A percentile compares a stretch with the other conserved stretches of the same genome.
Conservation (phyloP, 2,113 vertebrate genomes). For the Craseonycteris thonglongyai region DNA sequence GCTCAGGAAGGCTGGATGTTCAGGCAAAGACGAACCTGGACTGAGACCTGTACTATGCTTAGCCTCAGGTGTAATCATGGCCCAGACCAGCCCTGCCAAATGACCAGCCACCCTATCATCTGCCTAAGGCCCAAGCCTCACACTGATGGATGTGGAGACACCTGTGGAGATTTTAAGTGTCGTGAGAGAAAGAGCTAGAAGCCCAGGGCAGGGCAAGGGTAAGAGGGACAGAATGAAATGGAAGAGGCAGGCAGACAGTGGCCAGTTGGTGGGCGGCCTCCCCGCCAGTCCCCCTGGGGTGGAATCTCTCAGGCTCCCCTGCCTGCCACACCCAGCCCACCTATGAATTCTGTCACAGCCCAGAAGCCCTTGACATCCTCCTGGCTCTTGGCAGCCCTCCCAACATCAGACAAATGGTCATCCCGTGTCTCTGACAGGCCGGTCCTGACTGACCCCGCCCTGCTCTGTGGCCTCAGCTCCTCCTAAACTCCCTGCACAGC, state of each 20-base stretch:
- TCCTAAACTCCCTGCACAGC: neutral
- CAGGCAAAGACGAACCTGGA: neutral
- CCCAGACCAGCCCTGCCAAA: neutral
- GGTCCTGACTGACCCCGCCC: neutral
- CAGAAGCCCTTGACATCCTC: neutral
- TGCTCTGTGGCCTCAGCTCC: neutral
- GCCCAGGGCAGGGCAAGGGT: neutral
- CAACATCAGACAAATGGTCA: neutral
- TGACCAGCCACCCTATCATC: neutral
- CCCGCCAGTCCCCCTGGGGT: neutral
- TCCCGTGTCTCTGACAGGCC: neutral
- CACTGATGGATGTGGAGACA: neutral
- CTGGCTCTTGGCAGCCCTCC: neutral
- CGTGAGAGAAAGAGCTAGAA: neutral
- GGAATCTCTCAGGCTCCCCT: neutral
- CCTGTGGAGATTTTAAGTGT: neutral
- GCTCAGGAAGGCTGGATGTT: neutral
- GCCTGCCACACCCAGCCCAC: neutral
- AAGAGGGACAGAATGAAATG: neutral
- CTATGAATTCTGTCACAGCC: neutral
- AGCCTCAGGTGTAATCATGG: neutral
- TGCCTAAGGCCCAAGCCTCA: neutral
- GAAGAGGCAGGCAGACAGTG: neutral
- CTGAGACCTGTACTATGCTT: neutral
- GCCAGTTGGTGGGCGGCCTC: accelerated